phyloP scores from a whole-genome alignment of 2,888 invertebrate genomes.

The Halocaridina rubra region DNA sequence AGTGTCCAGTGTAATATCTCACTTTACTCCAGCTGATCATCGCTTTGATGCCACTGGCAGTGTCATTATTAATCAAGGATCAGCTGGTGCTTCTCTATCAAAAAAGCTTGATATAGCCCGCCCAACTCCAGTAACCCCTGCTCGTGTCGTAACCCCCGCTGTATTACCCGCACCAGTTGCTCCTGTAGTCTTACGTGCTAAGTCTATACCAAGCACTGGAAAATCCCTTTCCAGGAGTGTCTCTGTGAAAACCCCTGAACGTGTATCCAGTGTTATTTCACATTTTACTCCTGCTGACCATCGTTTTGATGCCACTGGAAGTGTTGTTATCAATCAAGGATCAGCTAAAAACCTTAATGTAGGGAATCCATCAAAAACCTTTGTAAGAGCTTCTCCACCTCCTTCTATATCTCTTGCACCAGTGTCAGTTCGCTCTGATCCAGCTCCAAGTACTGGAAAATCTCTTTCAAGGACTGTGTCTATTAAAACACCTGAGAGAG shows the following conservation, averaged over 20 bases:
- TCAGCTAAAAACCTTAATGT: not conserved
- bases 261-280: conserved; percentile 30
- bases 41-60: conserved; percentile 51
- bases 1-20: conserved; percentile 39
- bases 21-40: conserved; percentile 51
- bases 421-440: not conserved
- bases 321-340: conserved; percentile 21
- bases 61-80: conserved; percentile 32
- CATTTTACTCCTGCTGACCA: conserved; percentile 55
- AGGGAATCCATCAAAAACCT: not conserved
- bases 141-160: not conserved
- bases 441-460: not conserved
- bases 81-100: not conserved
- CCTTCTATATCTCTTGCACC: too few species aligned
- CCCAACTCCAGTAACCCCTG: not conserved
- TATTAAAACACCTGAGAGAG: conserved; percentile 45
- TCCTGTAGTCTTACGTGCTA: not conserved
- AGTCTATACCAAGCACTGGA: not conserved
- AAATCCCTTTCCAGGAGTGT: not conserved
- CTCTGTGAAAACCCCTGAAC: conserved; percentile 20
- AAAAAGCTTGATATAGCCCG: not conserved
- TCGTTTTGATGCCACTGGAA: conserved; percentile 44
- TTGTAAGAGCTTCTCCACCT: not conserved
- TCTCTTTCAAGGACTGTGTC: conserved; percentile 37
- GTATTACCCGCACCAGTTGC: not conserved